Base-by-base conservation (phyloP, 2,888 invertebrate species). In the Cryptus viduatorius region DNA sequence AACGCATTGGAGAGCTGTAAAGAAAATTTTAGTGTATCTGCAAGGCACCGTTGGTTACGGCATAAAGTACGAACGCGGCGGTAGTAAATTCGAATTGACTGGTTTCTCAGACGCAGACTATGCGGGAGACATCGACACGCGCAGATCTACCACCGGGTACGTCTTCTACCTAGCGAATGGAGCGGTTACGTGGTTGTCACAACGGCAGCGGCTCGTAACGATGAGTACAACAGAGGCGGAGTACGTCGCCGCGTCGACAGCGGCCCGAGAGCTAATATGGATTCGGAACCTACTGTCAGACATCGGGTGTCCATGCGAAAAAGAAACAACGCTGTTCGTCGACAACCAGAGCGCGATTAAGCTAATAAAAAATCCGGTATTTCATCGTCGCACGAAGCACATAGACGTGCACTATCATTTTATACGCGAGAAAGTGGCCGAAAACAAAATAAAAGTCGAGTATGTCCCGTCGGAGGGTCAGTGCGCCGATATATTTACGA, bases 211-310 rank as follows among this genome's bases (percentile, higher is more conserved):
- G 19, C 48, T 78, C 0, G 83, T 83, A 0, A 79, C 85, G 0
- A 46, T 83, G 0, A 83, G 81, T 0, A 59, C 82, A 0, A 85
- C 78, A 0, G 82, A 82, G 12, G 69, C 86, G 3, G 77, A 85
- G n/a, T 85, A 86, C n/a, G 75, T 82, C 61, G 64, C 75, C 0
- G 59, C 82, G 1, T 59, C 78, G 44, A 64, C 82, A 4, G 78
- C 73, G 10, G 44, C 67, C 0, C 84, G 80, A 24, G 80, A 84
- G 46, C 64, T 69, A 0, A 42, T 83, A 4, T 46, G 72, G 37
- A 19, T 84, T 1, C 50, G 56, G 2, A 73, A 69, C 10, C 68
- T 81, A 5, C 50, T 81, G 3, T 0, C 12, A 0, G 76, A 78
- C 24, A 14, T 85, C 1, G 61, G 75, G 3, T n/a, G 31, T 16